Evolutionary conservation across 1,140 invertebrate genomes (phyloP).

Genomic region (Macrotrachela quadricornifera): DNA sequence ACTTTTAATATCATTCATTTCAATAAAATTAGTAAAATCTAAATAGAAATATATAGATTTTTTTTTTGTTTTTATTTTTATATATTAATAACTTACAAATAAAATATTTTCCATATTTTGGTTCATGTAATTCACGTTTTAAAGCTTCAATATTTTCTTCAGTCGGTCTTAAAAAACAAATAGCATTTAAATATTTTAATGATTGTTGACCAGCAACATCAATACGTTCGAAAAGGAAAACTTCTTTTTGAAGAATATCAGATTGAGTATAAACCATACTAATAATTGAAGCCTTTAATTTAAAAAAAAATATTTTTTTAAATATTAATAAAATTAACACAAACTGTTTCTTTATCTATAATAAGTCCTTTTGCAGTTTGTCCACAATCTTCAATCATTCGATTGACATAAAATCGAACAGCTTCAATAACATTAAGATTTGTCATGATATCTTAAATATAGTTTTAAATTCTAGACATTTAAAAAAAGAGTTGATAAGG

Average conservation of each 20-base stretch:
- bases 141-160: slow-evolving; percentile 73
- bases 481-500: no score
- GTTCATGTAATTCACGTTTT: slow-evolving; percentile 59
- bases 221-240: slow-evolving; percentile 82
- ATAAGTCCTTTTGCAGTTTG: slow-evolving; percentile 95
- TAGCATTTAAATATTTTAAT: slow-evolving; percentile 80
- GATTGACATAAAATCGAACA: slow-evolving; percentile 75
- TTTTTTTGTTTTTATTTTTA: not conserved
- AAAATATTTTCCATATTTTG: slow-evolving; percentile 89
- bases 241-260: slow-evolving; percentile 93
- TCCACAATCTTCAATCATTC: slow-evolving; percentile 92
- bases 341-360: slow-evolving; percentile 90
- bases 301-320: not conserved
- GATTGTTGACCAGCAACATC: slow-evolving; percentile 39
- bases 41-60: not conserved
- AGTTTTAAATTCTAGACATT: no score
- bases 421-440: slow-evolving; percentile 69
- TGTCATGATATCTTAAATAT: no score
- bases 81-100: slow-evolving; percentile 51
- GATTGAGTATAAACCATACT: slow-evolving; percentile 91
- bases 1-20: slow-evolving; percentile 81
- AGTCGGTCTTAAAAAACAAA: slow-evolving; percentile 78
- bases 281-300: slow-evolving; percentile 40
- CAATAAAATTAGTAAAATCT: slow-evolving; percentile 95
- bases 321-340: slow-evolving; percentile 10